phyloP scores from a whole-genome alignment of 37 sponge, comb jelly and placozoan species.

The Beroe forskalii region DNA sequence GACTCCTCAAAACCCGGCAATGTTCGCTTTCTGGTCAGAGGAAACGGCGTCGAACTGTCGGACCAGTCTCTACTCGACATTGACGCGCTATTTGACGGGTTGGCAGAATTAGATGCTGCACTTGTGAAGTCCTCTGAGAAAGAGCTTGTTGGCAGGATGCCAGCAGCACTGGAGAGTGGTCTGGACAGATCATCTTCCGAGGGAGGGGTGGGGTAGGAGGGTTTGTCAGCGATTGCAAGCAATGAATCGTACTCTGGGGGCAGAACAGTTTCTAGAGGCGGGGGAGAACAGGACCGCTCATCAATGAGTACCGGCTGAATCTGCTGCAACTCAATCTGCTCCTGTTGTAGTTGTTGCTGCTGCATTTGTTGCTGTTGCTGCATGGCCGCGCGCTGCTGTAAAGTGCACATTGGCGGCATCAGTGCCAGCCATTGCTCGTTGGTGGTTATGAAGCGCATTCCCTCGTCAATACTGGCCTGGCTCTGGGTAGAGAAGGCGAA shows the following conservation, averaged over 20 bases:
- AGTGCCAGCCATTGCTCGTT: conserved; percentile 40
- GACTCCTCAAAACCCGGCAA: neutral
- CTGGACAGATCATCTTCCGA: too few relatives aligned
- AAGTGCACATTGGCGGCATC: conserved; percentile 10
- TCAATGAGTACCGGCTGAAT: neutral
- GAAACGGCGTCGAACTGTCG: neutral
- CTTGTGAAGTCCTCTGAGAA: neutral
- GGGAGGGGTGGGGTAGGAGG: neutral
- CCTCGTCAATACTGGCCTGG: neutral
- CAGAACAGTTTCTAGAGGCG: neutral
- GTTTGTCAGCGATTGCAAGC: neutral
- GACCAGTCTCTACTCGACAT: neutral
- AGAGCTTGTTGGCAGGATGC: neutral
- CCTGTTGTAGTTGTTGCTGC: neutral
- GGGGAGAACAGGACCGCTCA: neutral
- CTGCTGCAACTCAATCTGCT: neutral
- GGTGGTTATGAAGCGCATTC: conserved; percentile 5
- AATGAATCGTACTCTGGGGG: too few relatives aligned
- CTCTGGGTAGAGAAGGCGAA: conserved; percentile 24
- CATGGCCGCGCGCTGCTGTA: neutral
- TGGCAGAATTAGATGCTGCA: neutral
- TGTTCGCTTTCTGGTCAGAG: neutral
- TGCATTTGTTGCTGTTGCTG: neutral
- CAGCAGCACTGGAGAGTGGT: too few relatives aligned
- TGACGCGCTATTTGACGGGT: neutral